Evolutionary conservation across 2,113 vertebrate genomes (phyloP), one percentile per base, ranked within the genome.

Genomic region (Rhagologus leucostigma): DNA sequence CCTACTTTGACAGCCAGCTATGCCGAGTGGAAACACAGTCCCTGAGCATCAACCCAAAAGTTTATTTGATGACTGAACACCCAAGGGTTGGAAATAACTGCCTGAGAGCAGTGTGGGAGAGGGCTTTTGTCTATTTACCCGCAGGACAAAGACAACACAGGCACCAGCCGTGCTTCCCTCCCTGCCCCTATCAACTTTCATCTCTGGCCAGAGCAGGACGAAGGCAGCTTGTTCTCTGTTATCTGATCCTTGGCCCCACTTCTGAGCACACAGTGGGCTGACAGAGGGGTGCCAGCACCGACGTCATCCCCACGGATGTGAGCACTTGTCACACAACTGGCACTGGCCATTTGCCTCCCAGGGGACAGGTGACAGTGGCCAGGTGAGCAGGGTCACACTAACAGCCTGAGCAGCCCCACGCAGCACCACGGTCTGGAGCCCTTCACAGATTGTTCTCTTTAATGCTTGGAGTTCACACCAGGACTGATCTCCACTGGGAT

Each of bases 1-100:
- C 29, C 14, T 7, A 60, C 82, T 60, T 21, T 88, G 88, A 84
- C 95, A 92, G 95, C 92, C 92, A 95, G 85, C 62, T n/a, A 42
- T 2, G 55, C 92, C 35, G 79, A 77, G 88, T 79, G 75, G 64
- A 91, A 94, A 95, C 15, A 37, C 68, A 78, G 83, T 13, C 83
- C 63, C 76, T 53, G 81, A 96, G 39, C 76, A 88, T 10, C 60
- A 87, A 33, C 69, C 57, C 86, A 20, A 67, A 59, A 39, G 55
- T 47, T 75, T 81, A 35, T 88, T 70, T 81, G 82, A 59, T 70
- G 83, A 56, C 1, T 52, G 87, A 92, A 90, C 71, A 75, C 71
- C 83, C 83, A n/a, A 88, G 60, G 65, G 64, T 62, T 91, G 83
- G 47, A 59, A 88, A 77, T 32, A 65, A 37, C 70, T 24, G 63